A percentile compares a stretch with the other conserved stretches of the same genome.
phyloP scores from a whole-genome alignment of 2,797 vertebrate species.

The Syngnathus rostellatus region DNA sequence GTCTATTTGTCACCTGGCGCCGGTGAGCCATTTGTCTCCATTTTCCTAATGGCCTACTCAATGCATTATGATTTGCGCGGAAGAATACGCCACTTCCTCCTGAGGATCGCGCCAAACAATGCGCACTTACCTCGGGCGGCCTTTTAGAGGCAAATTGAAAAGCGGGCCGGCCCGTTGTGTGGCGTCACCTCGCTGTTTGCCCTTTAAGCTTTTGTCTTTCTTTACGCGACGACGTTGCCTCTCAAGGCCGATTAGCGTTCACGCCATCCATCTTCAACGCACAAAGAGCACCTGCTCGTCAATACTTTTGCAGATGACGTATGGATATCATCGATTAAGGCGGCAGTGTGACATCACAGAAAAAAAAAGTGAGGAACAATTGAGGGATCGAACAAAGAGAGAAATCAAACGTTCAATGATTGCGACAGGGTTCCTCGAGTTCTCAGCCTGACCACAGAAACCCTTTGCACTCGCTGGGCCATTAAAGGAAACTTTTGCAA shows the following conservation, averaged over 20 bases:
- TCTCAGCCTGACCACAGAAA: not conserved
- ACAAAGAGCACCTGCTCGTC: conserved; percentile 24
- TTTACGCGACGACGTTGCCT: conserved; percentile 25
- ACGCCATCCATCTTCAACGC: conserved; percentile 30
- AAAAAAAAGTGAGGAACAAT: not conserved
- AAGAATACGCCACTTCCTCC: conserved; percentile 67
- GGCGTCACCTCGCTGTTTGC: conserved; percentile 29
- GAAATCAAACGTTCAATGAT: not conserved
- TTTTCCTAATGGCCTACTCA: conserved; percentile 76
- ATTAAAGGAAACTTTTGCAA: conserved; percentile 67
- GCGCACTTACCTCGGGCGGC: conserved; percentile 42
- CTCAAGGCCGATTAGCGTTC: conserved; percentile 11
- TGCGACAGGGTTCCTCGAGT: not conserved
- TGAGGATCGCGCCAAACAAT: conserved; percentile 66
- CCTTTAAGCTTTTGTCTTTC: conserved; percentile 29
- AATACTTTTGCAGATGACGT: conserved; percentile 26
- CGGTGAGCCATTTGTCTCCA: conserved; percentile 69
- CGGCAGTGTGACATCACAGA: not conserved
- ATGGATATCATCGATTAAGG: conserved; percentile 26
- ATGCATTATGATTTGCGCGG: conserved; percentile 75
- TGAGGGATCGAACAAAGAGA: not conserved
- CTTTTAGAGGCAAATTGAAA: conserved; percentile 59
- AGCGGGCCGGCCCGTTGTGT: conserved; percentile 21
- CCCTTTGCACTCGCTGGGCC: not conserved
- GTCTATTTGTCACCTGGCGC: conserved; percentile 63